Evolutionary conservation across 2,113 vertebrate species (phyloP).

Genomic region (Haliaeetus leucogaster): DNA sequence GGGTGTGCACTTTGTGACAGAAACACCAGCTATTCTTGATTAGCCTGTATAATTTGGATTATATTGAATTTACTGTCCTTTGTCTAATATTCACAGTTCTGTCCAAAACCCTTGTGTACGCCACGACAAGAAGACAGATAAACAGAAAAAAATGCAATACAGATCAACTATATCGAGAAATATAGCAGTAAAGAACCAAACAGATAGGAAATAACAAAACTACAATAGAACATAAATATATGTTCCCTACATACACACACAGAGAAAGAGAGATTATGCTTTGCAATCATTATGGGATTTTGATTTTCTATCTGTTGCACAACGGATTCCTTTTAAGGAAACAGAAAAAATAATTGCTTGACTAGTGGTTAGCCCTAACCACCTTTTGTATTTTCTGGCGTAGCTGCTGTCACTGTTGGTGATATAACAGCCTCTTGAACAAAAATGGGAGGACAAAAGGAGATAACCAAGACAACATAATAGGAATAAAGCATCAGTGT

Average conservation of each 20-base stretch:
- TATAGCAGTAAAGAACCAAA: neutral
- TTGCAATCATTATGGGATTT: neutral
- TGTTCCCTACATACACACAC: neutral
- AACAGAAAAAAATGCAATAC: neutral
- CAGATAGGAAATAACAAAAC: neutral
- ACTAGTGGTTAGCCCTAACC: neutral
- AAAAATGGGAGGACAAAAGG: neutral
- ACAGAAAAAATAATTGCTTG: neutral
- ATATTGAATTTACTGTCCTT: neutral
- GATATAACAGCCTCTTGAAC: neutral
- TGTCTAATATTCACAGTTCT: neutral
- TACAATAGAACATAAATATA: neutral
- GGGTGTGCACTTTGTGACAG: neutral
- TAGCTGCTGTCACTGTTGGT: neutral
- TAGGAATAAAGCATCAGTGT: neutral
- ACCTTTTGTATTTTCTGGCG: neutral
- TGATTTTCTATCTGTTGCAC: neutral
- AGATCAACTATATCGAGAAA: neutral
- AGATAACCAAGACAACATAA: neutral
- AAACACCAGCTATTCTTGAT: neutral
- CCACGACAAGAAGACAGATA: neutral
- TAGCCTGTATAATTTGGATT: neutral
- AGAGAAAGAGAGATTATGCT: neutral
- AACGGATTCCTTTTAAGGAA: neutral
- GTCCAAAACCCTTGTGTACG: neutral